Percentiles rank a stretch among this genome's conserved stretches.
Evolutionary conservation across 1,140 invertebrate species (phyloP).

Genomic region (Danaus plexippus): DNA sequence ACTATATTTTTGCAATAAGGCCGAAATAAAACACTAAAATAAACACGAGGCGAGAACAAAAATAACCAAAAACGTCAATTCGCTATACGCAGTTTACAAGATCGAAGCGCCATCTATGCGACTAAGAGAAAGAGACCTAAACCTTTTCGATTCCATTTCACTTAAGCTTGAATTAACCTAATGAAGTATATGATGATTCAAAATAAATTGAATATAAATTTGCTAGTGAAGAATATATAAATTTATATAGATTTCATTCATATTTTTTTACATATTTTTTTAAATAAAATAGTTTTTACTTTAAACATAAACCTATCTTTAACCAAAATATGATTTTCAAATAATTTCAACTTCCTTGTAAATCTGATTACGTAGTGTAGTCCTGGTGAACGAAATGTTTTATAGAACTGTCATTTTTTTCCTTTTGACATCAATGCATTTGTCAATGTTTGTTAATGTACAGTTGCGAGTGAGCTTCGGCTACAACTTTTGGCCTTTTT

Average conservation of each 20-base stretch:
- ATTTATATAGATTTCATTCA: too few relatives aligned
- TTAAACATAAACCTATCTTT: too few relatives aligned
- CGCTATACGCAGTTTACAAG: slow-evolving; percentile 67
- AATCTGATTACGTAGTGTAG: slow-evolving; percentile 7
- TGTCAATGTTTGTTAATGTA: background rate
- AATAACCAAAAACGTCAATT: slow-evolving; percentile 73
- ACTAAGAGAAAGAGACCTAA: slow-evolving; percentile 47
- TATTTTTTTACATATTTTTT: too few relatives aligned
- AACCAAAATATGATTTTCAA: too few relatives aligned
- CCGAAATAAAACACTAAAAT: slow-evolving; percentile 71
- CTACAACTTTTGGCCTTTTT: too few relatives aligned
- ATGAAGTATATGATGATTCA: too few relatives aligned
- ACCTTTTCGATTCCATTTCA: slow-evolving; percentile 34
- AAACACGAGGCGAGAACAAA: slow-evolving; percentile 72
- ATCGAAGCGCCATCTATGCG: slow-evolving; percentile 61
- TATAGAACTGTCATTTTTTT: background rate
- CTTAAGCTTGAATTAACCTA: slow-evolving; percentile 4
- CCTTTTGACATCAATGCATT: background rate
- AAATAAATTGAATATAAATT: too few relatives aligned
- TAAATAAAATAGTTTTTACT: too few relatives aligned
- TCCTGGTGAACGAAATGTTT: background rate
- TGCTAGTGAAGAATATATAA: too few relatives aligned
- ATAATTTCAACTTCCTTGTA: background rate
- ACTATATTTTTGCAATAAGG: slow-evolving; percentile 65
- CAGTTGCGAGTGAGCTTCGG: too few relatives aligned